phyloP scores from a whole-genome alignment of 2,113 vertebrate genomes.

The Triplophysa rosa region DNA sequence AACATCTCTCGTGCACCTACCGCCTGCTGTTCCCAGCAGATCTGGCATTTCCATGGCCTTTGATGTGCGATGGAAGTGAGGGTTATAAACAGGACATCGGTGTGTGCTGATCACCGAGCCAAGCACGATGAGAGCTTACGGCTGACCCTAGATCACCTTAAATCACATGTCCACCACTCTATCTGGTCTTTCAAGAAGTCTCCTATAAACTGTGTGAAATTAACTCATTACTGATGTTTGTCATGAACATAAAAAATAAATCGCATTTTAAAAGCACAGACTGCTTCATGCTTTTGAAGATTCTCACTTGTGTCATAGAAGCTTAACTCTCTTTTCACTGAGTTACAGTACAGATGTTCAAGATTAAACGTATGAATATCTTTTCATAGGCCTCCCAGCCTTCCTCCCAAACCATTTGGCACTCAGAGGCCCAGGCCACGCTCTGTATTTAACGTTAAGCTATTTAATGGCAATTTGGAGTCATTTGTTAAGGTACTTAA shows the following conservation, averaged over 20 bases:
- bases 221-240: not conserved
- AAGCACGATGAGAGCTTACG: not conserved
- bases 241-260: no score
- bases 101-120: conserved; percentile 14
- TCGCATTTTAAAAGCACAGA: no score
- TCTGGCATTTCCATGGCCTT: conserved; percentile 53
- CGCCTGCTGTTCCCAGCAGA: conserved; percentile 32
- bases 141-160: conserved; percentile 8
- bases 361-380: conserved; percentile 25
- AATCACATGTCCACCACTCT: conserved; percentile 14
- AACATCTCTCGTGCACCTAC: conserved; percentile 31
- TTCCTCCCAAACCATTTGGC: conserved; percentile 88
- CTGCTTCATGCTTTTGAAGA: not conserved
- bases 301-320: not conserved
- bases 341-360: not conserved
- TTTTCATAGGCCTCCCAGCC: conserved; percentile 88
- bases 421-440: conserved; percentile 86
- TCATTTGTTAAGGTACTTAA: conserved; percentile 92
- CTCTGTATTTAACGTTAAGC: conserved; percentile 91
- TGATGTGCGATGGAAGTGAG: conserved; percentile 44
- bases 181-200: not conserved
- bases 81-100: conserved; percentile 35
- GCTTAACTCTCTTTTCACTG: not conserved
- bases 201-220: not conserved
- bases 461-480: conserved; percentile 97